Base-by-base conservation (phyloP, 2,113 vertebrate species). In the Lanius ludovicianus region DNA sequence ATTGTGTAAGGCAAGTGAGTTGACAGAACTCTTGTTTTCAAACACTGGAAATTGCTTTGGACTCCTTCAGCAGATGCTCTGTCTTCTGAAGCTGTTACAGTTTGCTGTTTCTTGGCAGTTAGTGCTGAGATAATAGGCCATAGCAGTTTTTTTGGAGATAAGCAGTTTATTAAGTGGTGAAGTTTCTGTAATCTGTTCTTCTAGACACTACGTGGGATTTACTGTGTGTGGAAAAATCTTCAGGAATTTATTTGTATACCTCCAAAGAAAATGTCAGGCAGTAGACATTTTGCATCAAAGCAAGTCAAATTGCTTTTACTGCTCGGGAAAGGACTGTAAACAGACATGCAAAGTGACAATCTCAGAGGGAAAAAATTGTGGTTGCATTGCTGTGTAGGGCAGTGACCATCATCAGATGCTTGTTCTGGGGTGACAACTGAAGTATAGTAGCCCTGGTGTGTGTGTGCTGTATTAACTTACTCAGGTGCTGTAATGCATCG, bases 41-140 rank as follows among this genome's bases (percentile, higher is more conserved):
- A 53, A 82, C 68, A 42, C 46, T 82, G 57, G 19, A 24, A 69
- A 44, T 92, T 0, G 57, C 52, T 92, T 73, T 41, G 64, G 89
- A n/a, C 56, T 87, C 55, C 59, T 90, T 83, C 78, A 74, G 82
- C 78, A 64, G 57, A 55, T 50, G 62, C 79, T 95, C 62, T 14
- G 57, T 69, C 78, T 87, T 85, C 62, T 76, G 89, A 79, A 89
- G 50, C 77, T 31, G 37, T 65, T 86, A 47, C 13, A 35, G 33
- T 88, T 84, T 74, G 41, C 87, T 62, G 18, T 73, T 21, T 67
- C 59, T 76, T 73, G 87, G 70, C 74, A 79, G 53, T 87, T 42
- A 13, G 65, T 68, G 84, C 87, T 77, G 89, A 93, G 84, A 77
- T 91, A 89, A 85, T 76, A 77, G 88, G 62, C 89, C 53, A 6